A percentile compares a stretch with the other conserved stretches of the same genome.
These are phyloP conservation scores for Lepilemur ruficaudatus DNA, from an alignment of 2,797 vertebrate species.

Conservation along the genomic window DNA sequence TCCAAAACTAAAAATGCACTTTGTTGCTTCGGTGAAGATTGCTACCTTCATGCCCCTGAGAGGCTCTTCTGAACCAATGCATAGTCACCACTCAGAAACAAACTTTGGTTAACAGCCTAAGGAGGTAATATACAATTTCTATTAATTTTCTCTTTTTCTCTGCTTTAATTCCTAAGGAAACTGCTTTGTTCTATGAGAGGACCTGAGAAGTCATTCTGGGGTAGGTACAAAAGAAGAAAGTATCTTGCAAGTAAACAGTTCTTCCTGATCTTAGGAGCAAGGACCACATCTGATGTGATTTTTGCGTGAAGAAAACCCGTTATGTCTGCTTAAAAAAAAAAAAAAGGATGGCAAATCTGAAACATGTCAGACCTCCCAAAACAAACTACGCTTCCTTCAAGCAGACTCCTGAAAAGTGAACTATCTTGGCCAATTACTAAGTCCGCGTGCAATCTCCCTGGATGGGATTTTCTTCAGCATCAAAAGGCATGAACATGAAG, in stretches of 20 bases:
- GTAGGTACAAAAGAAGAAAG: neutral
- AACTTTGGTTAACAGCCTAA: neutral
- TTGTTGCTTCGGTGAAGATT: neutral
- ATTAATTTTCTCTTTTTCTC: neutral
- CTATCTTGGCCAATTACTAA: neutral
- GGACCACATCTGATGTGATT: constrained; percentile 39
- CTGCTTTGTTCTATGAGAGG: neutral
- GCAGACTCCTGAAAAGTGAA: constrained; percentile 15
- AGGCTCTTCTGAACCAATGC: constrained; percentile 27
- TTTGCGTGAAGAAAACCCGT: constrained; percentile 7
- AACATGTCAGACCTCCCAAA: constrained; percentile 54
- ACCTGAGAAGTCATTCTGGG: neutral
- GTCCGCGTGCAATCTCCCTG: neutral
- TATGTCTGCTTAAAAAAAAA: constrained; percentile 40
- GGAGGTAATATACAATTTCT: neutral
- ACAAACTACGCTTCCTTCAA: neutral
- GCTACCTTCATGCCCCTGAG: neutral
- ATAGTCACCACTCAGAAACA: neutral
- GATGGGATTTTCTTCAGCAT: constrained; percentile 9
- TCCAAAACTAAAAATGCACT: constrained; percentile 1
- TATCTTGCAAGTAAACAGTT: neutral
- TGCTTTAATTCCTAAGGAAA: neutral
- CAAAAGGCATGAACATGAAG: neutral
- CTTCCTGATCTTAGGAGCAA: constrained; percentile 33
- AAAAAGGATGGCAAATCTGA: constrained; percentile 41